Conservation (phyloP, 2,797 vertebrate genomes). For the Ptychobarbus kaznakovi region DNA sequence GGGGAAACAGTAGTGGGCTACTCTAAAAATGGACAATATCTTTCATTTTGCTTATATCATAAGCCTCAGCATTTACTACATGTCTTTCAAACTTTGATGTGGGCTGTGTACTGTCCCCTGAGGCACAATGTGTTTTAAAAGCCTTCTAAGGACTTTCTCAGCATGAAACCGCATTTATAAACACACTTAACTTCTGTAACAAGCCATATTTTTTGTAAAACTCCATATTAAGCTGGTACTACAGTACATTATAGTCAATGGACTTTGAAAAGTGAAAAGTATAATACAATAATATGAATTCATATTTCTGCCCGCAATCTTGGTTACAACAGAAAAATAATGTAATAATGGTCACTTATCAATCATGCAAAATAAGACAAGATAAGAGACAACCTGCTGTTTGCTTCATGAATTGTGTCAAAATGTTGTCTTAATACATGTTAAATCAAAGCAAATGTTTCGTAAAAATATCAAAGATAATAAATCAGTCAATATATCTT, state of each 20-base stretch:
- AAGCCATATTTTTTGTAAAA: not conserved
- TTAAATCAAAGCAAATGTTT: not conserved
- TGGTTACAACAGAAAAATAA: not conserved
- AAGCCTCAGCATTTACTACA: not conserved
- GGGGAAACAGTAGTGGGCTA: not conserved
- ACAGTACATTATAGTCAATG: not conserved
- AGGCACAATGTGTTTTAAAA: not conserved
- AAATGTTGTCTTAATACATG: not conserved
- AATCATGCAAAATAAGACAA: not conserved
- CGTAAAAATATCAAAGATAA: not conserved
- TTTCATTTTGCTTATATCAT: not conserved
- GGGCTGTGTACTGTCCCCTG: not conserved
- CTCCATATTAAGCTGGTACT: not conserved
- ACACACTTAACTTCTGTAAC: not conserved
- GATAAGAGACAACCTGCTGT: too few relatives aligned
- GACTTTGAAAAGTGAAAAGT: not conserved
- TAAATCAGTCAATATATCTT: constrained; percentile 23
- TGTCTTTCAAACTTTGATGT: constrained; percentile 3
- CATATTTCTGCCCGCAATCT: not conserved
- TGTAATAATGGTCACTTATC: not conserved
- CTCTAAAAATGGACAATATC: not conserved
- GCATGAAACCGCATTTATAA: not conserved
- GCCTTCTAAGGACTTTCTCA: not conserved
- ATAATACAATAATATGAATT: not conserved
- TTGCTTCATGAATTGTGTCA: not conserved